A percentile compares a stretch with the other conserved stretches of the same genome.
Evolutionary conservation across 2,888 invertebrate species (phyloP).

Genomic region (Hyposoter didymator): DNA sequence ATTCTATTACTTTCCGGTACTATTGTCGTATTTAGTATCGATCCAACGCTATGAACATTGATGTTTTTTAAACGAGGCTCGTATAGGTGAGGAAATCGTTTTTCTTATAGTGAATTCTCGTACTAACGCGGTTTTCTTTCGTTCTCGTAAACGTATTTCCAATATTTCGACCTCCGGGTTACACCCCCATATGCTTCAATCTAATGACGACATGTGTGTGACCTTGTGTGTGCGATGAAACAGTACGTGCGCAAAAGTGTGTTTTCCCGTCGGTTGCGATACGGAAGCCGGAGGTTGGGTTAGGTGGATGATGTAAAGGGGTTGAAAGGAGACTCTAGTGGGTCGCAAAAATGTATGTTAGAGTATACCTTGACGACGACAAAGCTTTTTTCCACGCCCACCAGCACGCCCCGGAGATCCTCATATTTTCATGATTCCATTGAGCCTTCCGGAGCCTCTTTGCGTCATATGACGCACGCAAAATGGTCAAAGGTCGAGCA

Average conservation of each 20-base stretch:
- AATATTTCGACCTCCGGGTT: conserved; percentile 50
- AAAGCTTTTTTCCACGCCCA: conserved; percentile 35
- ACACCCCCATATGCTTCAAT: conserved; percentile 39
- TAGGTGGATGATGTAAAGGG: conserved; percentile 18
- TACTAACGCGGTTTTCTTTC: conserved; percentile 36
- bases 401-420: conserved; percentile 41
- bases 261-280: conserved; percentile 20
- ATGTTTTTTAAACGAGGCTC: conserved; percentile 23
- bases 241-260: not conserved
- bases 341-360: conserved; percentile 47
- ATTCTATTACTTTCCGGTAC: conserved; percentile 10
- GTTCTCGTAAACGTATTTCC: conserved; percentile 61
- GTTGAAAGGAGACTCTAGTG: conserved; percentile 52
- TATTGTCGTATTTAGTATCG: conserved; percentile 30
- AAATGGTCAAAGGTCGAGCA: conserved; percentile 39
- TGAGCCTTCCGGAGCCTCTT: conserved; percentile 44
- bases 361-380: conserved; percentile 38
- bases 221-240: not conserved
- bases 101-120: conserved; percentile 20
- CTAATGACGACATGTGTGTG: conserved; percentile 16
- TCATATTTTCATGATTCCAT: conserved; percentile 59
- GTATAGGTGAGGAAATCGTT: conserved; percentile 17
- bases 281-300: not conserved
- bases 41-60: not conserved
- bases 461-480: conserved; percentile 28